Evolutionary conservation across 2,113 vertebrate genomes (phyloP).

Genomic region (Bufo gargarizans): DNA sequence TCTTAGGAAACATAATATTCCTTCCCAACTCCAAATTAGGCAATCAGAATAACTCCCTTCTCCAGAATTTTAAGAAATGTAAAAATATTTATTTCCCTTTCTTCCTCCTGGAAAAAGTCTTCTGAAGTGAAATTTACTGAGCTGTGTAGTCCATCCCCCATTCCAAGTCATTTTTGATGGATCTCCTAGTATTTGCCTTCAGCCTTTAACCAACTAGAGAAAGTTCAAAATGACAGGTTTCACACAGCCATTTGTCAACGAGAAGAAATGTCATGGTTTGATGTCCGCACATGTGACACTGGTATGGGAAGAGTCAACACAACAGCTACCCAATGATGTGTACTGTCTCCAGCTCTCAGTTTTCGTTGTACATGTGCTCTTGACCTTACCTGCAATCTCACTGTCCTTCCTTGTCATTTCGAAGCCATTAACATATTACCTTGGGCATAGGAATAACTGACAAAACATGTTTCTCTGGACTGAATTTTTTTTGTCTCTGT

Average conservation of each 20-base stretch:
- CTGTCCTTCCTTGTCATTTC: constrained; percentile 32
- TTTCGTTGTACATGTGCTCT: background rate
- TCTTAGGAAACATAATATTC: too few species aligned
- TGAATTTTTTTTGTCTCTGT: constrained; percentile 17
- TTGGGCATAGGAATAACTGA: constrained; percentile 25
- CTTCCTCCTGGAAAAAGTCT: background rate
- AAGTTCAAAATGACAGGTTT: background rate
- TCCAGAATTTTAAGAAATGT: too few species aligned
- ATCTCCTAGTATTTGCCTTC: background rate
- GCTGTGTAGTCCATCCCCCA: background rate
- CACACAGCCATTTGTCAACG: constrained; percentile 33
- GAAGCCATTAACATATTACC: constrained; percentile 42
- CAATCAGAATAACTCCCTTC: too few species aligned
- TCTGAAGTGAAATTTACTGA: background rate
- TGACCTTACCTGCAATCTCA: constrained; percentile 38
- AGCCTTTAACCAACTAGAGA: background rate
- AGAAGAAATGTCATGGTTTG: constrained; percentile 14
- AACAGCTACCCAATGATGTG: background rate
- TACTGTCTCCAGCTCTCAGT: background rate
- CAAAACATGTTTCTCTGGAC: constrained; percentile 35
- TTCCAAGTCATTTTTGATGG: background rate
- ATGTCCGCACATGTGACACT: background rate
- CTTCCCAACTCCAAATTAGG: too few species aligned
- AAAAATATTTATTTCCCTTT: background rate
- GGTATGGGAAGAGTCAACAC: constrained; percentile 29